Percentiles rank a stretch among this genome's conserved stretches.
Evolutionary conservation across 1,140 invertebrate genomes (phyloP).

Genomic region (Potamilus streckersoni): DNA sequence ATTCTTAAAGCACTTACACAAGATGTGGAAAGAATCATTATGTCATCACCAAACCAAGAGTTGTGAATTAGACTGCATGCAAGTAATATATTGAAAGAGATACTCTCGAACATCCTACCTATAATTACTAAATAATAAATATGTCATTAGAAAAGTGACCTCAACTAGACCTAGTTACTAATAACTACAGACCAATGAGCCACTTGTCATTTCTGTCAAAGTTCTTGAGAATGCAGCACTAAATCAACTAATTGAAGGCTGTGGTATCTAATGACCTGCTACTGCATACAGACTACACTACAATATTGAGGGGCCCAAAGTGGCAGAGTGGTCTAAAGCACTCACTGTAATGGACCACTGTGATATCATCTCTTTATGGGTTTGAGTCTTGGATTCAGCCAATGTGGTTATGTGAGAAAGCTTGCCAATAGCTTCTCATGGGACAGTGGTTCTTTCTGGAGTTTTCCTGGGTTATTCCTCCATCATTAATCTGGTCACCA

Average conservation of each 20-base stretch:
- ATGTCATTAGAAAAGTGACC: neutral
- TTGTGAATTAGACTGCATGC: slow-evolving; percentile 19
- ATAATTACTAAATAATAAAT: neutral
- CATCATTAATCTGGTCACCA: too few relatives aligned
- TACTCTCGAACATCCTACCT: slow-evolving; percentile 14
- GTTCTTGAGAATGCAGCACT: slow-evolving; percentile 24
- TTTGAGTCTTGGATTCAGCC: too few relatives aligned
- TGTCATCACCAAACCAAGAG: slow-evolving; percentile 17
- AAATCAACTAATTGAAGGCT: slow-evolving; percentile 12
- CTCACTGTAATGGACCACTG: too few relatives aligned
- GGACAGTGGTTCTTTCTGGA: too few relatives aligned
- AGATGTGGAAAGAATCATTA: slow-evolving; percentile 13
- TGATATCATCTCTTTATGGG: too few relatives aligned
- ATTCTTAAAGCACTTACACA: slow-evolving; percentile 8
- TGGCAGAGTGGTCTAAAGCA: too few relatives aligned
- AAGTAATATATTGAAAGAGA: slow-evolving; percentile 23
- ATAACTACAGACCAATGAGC: neutral
- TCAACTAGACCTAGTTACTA: slow-evolving; percentile 2
- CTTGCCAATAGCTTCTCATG: too few relatives aligned
- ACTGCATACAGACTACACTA: too few relatives aligned
- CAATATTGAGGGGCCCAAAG: too few relatives aligned
- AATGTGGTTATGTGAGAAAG: too few relatives aligned
- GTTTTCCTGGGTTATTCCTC: too few relatives aligned
- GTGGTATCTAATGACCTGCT: neutral
- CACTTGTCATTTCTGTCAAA: slow-evolving; percentile 21